Base-by-base conservation (phyloP, 2,888 invertebrate species). In the Aspidiotus destructor region DNA sequence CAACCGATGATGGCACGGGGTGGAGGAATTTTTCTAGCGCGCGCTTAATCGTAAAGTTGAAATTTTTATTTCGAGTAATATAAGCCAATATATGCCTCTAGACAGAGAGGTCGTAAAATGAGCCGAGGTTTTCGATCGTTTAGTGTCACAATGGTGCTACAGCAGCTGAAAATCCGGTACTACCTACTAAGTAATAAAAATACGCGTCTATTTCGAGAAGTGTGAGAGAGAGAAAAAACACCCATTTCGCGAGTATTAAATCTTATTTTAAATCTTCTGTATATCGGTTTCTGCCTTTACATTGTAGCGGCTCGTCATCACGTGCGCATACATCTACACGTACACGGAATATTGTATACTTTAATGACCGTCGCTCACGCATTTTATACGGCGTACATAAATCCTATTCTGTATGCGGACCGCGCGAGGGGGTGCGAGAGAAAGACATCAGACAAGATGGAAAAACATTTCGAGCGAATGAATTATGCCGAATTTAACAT, bases 211-310 rank as follows among this genome's bases (percentile, higher is more conserved):
- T 28, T 28, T 28, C 28, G 28, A 28, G 28, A 28, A 48, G 48
- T 48, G 10, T 2, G 48, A 13, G n/a, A n/a, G n/a, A 11, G 48
- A 48, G 48, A 13, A 48, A 48, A 48, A 48, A 13, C n/a, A 48
- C n/a, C 48, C n/a, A 48, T 48, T n/a, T 48, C n/a, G n/a, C 48
- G 48, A 48, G 48, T 48, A 48, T 48, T 48, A 48, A 48, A 48
- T 48, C 48, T 48, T 48, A 48, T 48, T 48, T 28, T 48, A 48
- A 48, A 11, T 48, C 48, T 48, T 48, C 10, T 48, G 48, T 48
- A 48, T n/a, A n/a, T 48, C n/a, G 48, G n/a, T 48, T n/a, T 28
- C 5, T 28, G 28, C 28, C 28, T 28, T 28, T 28, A 28, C 28
- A 28, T 28, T 28, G 28, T 28, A 28, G 28, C 28, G 28, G 28